phyloP scores from a whole-genome alignment of 2,888 invertebrate species.

The Carterocephalus palaemon region DNA sequence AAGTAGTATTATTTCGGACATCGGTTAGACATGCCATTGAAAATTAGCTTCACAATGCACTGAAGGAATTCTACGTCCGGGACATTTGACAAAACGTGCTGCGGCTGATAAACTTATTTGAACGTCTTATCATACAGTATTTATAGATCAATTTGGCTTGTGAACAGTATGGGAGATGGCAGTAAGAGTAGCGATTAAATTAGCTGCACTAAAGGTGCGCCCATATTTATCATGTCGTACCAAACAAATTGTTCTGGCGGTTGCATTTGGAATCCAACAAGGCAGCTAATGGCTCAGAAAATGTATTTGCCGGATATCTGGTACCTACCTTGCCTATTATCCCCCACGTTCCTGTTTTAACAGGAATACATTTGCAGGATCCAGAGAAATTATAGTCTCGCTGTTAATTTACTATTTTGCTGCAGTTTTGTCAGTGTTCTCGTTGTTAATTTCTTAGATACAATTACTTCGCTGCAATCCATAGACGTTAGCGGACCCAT shows the following conservation, averaged over 20 bases:
- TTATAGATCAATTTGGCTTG: slow-evolving; percentile 1
- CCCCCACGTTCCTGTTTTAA: slow-evolving; percentile 19
- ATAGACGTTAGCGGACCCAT: no score
- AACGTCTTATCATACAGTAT: background rate
- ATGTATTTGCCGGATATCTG: slow-evolving; percentile 25
- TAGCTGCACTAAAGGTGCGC: slow-evolving; percentile 25
- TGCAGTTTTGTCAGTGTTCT: no score
- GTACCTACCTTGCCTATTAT: slow-evolving; percentile 9
- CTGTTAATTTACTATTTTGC: no score
- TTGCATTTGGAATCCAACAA: slow-evolving; percentile 28
- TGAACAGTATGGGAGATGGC: background rate
- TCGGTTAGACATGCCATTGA: slow-evolving; percentile 13
- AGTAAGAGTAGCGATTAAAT: slow-evolving; percentile 23
- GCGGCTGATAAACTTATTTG: background rate
- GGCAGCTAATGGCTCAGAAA: slow-evolving; percentile 23
- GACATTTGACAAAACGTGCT: background rate
- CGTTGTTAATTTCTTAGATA: no score
- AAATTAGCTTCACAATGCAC: slow-evolving; percentile 20
- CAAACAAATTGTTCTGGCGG: slow-evolving; percentile 25
- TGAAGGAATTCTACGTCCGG: slow-evolving; percentile 20
- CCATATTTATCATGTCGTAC: slow-evolving; percentile 29
- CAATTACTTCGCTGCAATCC: no score
- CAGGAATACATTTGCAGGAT: slow-evolving; percentile 16
- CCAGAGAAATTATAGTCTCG: slow-evolving; percentile 10
- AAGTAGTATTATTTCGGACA: slow-evolving; percentile 4